These are phyloP conservation scores for Heloderma charlesbogerti DNA, from an alignment of 2,113 vertebrate species.

Conservation along the genomic window DNA sequence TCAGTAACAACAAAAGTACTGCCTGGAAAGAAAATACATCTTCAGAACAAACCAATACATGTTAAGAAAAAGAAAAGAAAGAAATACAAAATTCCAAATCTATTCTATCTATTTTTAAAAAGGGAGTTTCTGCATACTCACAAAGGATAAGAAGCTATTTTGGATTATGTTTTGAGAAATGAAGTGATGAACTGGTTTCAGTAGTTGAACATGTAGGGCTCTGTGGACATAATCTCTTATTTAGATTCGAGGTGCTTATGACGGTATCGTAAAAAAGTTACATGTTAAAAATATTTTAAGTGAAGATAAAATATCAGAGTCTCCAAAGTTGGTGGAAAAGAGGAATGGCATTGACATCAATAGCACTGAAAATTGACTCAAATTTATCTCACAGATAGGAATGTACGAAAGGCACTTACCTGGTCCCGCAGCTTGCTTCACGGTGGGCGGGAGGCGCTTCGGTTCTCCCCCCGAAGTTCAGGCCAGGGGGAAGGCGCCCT, in stretches of 20 bases:
- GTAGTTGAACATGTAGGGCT: not conserved
- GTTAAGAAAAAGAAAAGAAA: not conserved
- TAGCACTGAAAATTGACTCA: not conserved
- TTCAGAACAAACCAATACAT: not conserved
- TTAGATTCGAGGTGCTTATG: constrained; percentile 11
- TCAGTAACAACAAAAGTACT: not conserved
- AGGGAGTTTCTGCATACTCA: not conserved
- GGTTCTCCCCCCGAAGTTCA: too few species aligned
- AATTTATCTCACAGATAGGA: not conserved
- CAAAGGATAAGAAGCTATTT: constrained; percentile 19
- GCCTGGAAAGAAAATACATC: not conserved
- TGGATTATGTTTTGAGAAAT: constrained; percentile 17
- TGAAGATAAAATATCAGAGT: not conserved
- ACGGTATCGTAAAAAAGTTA: constrained; percentile 9
- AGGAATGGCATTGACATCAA: not conserved
- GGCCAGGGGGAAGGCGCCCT: too few species aligned
- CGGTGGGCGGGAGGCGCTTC: too few species aligned
- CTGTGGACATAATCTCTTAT: not conserved
- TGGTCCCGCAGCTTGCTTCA: too few species aligned
- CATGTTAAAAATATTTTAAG: constrained; percentile 26
- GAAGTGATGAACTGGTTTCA: not conserved
- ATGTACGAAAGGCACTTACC: too few species aligned
- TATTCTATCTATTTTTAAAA: not conserved
- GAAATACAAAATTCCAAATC: accelerated
- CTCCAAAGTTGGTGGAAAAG: not conserved